Conservation (phyloP, 2,888 invertebrate species). For the Spisula solida region DNA sequence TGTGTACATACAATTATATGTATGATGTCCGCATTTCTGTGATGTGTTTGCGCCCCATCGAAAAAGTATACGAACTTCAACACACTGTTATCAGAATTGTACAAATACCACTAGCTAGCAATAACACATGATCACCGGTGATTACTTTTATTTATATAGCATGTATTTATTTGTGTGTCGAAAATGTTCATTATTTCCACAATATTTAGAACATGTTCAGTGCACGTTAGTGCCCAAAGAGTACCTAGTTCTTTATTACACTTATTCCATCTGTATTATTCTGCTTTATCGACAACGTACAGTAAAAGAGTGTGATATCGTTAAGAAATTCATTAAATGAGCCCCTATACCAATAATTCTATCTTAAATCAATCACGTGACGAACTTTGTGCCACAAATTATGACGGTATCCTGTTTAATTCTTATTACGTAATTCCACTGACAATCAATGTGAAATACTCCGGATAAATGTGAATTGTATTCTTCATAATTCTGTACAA, state of each 20-base stretch:
- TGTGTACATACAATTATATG: no score
- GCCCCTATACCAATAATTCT: background rate
- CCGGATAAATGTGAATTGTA: background rate
- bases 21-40: no score
- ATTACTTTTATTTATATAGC: no score
- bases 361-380: background rate
- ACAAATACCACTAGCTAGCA: no score
- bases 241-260: no score
- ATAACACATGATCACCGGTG: no score
- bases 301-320: background rate
- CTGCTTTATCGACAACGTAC: background rate
- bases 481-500: background rate
- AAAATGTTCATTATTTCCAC: background rate
- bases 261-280: background rate
- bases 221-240: background rate
- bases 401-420: background rate
- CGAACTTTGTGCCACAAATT: background rate
- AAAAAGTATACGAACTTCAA: no score
- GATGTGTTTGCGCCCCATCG: no score
- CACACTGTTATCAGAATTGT: no score
- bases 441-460: background rate
- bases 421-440: constrained; percentile 19
- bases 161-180: background rate
- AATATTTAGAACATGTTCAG: background rate
- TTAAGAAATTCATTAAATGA: background rate